These are phyloP conservation scores for Aptenodytes patagonicus DNA, from an alignment of 2,113 vertebrate genomes.

Conservation along the genomic window DNA sequence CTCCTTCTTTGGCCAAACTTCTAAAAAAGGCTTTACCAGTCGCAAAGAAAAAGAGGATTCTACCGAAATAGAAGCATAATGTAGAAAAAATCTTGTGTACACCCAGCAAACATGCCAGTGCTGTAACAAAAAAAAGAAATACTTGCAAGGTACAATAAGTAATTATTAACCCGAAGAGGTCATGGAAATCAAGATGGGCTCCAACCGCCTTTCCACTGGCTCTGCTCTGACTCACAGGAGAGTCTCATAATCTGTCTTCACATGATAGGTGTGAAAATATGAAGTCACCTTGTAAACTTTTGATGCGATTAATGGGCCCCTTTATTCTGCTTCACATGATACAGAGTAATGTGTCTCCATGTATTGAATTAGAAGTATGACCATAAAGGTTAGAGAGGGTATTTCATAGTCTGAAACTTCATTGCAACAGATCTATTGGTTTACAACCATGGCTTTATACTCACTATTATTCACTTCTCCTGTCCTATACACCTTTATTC, in stretches of 20 bases:
- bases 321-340: conserved; percentile 3
- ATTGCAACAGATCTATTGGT: neutral
- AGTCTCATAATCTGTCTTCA: neutral
- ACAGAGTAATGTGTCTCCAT: neutral
- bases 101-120: neutral
- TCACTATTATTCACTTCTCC: conserved; percentile 10
- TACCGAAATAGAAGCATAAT: neutral
- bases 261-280: neutral
- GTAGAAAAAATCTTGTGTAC: neutral
- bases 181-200: neutral
- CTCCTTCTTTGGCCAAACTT: neutral
- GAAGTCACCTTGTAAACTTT: neutral
- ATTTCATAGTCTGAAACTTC: neutral
- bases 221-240: neutral
- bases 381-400: neutral
- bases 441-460: conserved; percentile 22
- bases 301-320: neutral
- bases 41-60: neutral
- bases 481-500: conserved; percentile 3
- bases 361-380: neutral
- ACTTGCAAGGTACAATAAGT: neutral
- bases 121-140: neutral
- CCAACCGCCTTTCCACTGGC: neutral
- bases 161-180: neutral
- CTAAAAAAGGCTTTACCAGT: neutral